phyloP scores from a whole-genome alignment of 2,888 invertebrate species.

The Odontocerum albicorne region DNA sequence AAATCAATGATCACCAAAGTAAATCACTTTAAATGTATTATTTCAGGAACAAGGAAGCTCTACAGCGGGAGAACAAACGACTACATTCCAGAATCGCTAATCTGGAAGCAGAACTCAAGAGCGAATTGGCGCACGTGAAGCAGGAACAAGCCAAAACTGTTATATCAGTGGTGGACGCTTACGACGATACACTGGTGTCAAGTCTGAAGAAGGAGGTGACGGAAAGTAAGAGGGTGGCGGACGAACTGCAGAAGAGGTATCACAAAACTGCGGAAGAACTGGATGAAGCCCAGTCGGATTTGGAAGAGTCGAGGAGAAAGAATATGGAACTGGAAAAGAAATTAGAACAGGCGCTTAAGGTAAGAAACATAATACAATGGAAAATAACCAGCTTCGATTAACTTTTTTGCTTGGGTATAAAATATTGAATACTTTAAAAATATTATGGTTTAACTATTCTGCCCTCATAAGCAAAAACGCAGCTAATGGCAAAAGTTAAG shows the following conservation, averaged over 20 bases:
- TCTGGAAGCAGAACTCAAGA: conserved; percentile 78
- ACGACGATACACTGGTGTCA: conserved; percentile 67
- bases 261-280: conserved; percentile 74
- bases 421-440: too few species aligned
- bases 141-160: conserved; percentile 58
- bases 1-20: too few species aligned
- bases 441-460: too few species aligned
- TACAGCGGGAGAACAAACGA: conserved; percentile 84
- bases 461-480: too few species aligned
- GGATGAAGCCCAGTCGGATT: conserved; percentile 71
- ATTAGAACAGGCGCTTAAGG: conserved; percentile 67
- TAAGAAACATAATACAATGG: too few species aligned
- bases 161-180: conserved; percentile 57
- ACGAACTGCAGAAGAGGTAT: conserved; percentile 80
- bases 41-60: conserved; percentile 76
- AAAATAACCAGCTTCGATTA: too few species aligned
- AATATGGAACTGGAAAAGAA: conserved; percentile 78
- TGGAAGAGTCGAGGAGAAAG: conserved; percentile 79
- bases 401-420: too few species aligned
- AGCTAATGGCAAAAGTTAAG: too few species aligned
- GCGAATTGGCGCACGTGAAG: conserved; percentile 62
- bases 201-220: conserved; percentile 75
- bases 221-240: conserved; percentile 75
- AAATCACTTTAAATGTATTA: not conserved
- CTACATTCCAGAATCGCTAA: conserved; percentile 76